Conservation (phyloP, 2,888 invertebrate genomes). For the Torymus aiolomorphi region DNA sequence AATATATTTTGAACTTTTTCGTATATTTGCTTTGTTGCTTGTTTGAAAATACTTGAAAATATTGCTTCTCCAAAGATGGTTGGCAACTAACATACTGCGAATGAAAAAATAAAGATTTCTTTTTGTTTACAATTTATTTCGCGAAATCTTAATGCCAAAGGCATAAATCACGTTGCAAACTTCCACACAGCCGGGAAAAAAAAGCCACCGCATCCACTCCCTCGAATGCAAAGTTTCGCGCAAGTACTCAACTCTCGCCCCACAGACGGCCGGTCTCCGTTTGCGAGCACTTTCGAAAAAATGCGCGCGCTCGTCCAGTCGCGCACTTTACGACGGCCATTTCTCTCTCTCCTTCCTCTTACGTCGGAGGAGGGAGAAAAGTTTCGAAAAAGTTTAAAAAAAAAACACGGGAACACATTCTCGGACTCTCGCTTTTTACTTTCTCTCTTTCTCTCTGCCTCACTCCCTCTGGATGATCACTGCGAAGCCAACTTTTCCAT, state of each 20-base stretch:
- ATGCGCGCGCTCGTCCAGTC: conserved; percentile 4
- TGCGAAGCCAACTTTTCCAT: conserved; percentile 62
- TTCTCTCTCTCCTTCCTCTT: conserved; percentile 5
- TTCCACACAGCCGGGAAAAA: neutral
- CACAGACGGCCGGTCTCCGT: neutral
- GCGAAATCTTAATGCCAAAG: no score
- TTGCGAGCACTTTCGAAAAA: conserved; percentile 20
- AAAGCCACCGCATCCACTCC: neutral
- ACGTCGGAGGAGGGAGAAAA: conserved; percentile 18
- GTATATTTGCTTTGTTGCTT: no score
- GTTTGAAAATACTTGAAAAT: no score
- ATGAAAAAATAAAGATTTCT: no score
- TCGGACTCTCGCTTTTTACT: conserved; percentile 20
- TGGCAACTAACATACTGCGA: no score
- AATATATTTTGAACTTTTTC: no score
- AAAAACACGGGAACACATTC: conserved; percentile 25
- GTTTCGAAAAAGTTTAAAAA: conserved; percentile 45
- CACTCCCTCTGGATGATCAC: conserved; percentile 26
- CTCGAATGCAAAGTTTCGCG: conserved; percentile 28
- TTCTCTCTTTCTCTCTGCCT: neutral
- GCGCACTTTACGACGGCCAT: conserved; percentile 17
- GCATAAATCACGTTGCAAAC: no score
- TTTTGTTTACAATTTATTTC: no score
- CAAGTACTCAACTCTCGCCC: conserved; percentile 7
- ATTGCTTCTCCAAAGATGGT: no score